Base-by-base conservation (phyloP, 2,888 invertebrate genomes). In the Parelbella ahira region DNA sequence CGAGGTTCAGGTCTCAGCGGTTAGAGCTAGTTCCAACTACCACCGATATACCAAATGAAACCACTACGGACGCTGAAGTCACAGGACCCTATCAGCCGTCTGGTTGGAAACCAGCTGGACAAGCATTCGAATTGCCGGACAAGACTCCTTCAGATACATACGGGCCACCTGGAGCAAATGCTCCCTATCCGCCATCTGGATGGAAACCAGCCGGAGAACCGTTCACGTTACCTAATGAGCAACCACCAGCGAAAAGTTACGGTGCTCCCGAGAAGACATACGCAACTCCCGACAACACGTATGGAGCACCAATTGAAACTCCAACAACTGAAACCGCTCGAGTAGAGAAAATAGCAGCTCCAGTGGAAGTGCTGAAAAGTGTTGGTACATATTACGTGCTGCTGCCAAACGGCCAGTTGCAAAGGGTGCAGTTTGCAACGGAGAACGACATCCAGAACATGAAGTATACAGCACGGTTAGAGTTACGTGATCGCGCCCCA, bases 361-460 rank as follows among this genome's bases (percentile, higher is more conserved):
- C 81, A 4, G 71, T 86, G 1, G 82, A 88, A 25, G 74, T 83
- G 0, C 73, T 75, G 49, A 77, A 76, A 54, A 91, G 91, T 24
- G 73, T 77, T 13, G 91, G 91, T 2, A 80, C 89, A 6, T 92
- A 92, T 66, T 92, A 89, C 62, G 81, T 92, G 2, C 82, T 92
- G 21, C 81, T 92, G 49, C 92, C 92, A 0, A 90, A 88, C 49
- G 92, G 92, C 2, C 80, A 89, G 46, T 69, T 92, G 18, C 92
- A 92, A 59, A 89, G 86, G 45, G 89, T 92, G 13, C 80, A 84
- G 45, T 91, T 91, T 57, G 71, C 87, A 44, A 90, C 90, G 0
- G 77, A 79, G 46, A 81, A 75, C 50, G 83, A 83, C 34, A 51
- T 78, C 1, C 77, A 65, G 75, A 90, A 91, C 21, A 91, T 91